Conservation (phyloP, 2,888 invertebrate species). For the Andrena dorsata region DNA sequence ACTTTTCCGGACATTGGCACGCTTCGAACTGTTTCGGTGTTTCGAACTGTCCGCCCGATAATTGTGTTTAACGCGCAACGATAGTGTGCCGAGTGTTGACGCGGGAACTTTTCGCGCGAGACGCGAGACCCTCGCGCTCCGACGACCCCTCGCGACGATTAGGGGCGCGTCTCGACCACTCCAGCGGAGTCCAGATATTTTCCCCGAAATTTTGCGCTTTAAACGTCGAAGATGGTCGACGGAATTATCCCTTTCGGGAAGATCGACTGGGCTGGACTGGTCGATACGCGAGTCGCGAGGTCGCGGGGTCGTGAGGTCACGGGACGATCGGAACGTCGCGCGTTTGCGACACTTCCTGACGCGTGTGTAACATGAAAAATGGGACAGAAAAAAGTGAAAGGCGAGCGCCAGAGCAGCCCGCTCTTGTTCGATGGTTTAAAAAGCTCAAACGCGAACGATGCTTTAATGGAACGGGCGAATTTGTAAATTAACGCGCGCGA, state of each 20-base stretch:
- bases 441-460: conserved; percentile 59
- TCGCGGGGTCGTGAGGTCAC: no score
- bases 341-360: neutral
- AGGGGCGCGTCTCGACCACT: neutral
- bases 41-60: conserved; percentile 10
- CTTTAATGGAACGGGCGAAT: conserved; percentile 71
- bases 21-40: conserved; percentile 11
- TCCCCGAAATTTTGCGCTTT: neutral
- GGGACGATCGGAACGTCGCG: neutral
- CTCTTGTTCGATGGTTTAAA: conserved; percentile 69
- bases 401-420: conserved; percentile 22
- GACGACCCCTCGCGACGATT: neutral
- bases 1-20: conserved; percentile 38
- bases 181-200: neutral
- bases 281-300: conserved; percentile 7
- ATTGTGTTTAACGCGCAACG: neutral
- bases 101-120: conserved; percentile 8
- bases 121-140: neutral
- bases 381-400: conserved; percentile 7
- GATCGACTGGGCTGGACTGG: neutral
- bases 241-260: neutral
- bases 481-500: conserved; percentile 70
- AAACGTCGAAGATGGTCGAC: neutral
- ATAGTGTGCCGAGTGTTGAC: neutral
- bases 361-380: conserved; percentile 12